Conservation (phyloP, 2,888 invertebrate species). For the Clunio marinus region DNA sequence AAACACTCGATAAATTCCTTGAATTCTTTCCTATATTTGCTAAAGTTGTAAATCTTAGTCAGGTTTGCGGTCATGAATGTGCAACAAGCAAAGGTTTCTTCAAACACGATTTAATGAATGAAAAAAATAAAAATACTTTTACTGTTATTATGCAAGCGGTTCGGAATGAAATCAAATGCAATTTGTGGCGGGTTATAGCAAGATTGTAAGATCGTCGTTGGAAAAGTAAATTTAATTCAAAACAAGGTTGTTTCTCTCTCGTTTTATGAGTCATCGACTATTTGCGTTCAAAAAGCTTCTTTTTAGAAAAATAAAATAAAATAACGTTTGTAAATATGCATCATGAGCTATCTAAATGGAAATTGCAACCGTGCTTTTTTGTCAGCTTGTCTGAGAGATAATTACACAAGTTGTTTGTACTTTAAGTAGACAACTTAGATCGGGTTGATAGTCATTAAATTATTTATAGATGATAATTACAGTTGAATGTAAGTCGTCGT, state of each 20-base stretch:
- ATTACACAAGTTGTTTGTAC: too few species aligned
- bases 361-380: too few species aligned
- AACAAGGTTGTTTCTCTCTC: neutral
- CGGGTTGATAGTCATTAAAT: neutral
- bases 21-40: slow-evolving; percentile 13
- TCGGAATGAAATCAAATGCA: neutral
- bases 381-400: too few species aligned
- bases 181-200: neutral
- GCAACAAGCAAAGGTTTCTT: neutral
- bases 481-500: neutral
- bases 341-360: too few species aligned
- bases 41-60: neutral
- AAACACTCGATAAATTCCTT: slow-evolving; percentile 27
- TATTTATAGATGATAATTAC: slow-evolving; percentile 1
- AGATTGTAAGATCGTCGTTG: too few species aligned
- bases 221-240: neutral
- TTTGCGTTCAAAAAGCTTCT: neutral
- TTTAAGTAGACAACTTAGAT: too few species aligned
- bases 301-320: too few species aligned
- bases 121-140: neutral
- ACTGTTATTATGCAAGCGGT: neutral
- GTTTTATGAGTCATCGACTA: neutral
- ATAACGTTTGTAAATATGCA: too few species aligned
- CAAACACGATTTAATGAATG: slow-evolving; percentile 2
- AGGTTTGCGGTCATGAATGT: neutral